phyloP scores from a whole-genome alignment of 2,797 vertebrate genomes.

The Enteromius viviparus region DNA sequence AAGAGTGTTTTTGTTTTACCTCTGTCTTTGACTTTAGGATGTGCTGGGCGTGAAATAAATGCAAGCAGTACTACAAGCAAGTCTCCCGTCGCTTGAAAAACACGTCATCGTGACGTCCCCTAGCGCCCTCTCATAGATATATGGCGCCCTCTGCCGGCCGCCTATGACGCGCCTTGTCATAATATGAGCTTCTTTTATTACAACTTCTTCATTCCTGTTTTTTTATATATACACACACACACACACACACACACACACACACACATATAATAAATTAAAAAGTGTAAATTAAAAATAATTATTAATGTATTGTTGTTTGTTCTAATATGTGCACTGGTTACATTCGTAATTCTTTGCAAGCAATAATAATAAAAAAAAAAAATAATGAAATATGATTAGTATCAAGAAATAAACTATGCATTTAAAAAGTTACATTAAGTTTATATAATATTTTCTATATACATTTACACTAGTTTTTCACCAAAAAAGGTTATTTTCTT shows the following conservation, averaged over 20 bases:
- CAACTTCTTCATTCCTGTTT: neutral
- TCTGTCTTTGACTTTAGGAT: neutral
- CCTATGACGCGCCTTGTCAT: neutral
- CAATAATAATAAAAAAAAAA: no score
- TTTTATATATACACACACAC: neutral
- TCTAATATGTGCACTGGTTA: neutral
- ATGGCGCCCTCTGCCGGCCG: neutral
- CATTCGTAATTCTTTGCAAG: no score
- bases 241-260: no score
- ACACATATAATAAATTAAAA: no score
- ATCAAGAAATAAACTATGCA: no score
- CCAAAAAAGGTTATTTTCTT: no score
- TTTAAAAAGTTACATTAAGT: no score
- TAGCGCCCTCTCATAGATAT: neutral
- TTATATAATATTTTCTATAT: no score
- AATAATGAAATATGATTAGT: neutral
- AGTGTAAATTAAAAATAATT: no score
- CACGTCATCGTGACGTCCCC: neutral
- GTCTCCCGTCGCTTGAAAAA: slow-evolving; percentile 10
- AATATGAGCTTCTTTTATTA: neutral
- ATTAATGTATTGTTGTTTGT: neutral
- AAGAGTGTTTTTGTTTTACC: neutral
- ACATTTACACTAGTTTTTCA: no score
- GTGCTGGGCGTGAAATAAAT: neutral
- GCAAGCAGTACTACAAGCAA: slow-evolving; percentile 2